phyloP scores from a whole-genome alignment of 2,113 vertebrate species.

The mouse (Mus musculus) region DNA sequence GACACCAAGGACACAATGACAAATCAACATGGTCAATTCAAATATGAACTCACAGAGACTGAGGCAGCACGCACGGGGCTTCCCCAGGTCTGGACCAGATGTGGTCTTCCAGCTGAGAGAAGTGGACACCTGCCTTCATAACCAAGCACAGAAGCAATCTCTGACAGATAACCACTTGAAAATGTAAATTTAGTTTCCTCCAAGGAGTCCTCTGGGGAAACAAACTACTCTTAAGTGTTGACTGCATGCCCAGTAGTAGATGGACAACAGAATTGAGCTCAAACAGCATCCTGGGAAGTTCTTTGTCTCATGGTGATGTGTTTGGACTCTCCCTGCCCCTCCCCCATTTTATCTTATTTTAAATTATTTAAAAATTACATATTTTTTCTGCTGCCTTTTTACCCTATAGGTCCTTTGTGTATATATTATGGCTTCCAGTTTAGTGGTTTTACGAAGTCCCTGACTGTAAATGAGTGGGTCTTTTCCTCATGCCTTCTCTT shows the following conservation, averaged over 20 bases:
- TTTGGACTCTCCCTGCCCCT: rapidly evolving
- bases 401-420: not conserved
- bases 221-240: not conserved
- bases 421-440: not conserved
- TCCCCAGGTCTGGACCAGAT: not conserved
- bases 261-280: not conserved
- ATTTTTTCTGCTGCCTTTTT: not conserved
- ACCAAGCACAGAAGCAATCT: not conserved
- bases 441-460: not conserved
- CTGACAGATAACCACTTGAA: not conserved
- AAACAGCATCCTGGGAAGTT: not conserved
- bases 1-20: not conserved
- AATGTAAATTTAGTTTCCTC: not conserved
- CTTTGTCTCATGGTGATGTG: not conserved
- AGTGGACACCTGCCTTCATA: not conserved
- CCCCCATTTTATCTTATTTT: not conserved
- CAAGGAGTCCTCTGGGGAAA: not conserved
- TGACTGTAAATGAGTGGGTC: not conserved
- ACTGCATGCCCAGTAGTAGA: not conserved
- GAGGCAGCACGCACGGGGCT: not conserved
- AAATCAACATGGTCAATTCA: not conserved
- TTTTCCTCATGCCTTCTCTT: not conserved
- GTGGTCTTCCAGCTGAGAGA: not conserved
- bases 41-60: not conserved
- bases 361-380: not conserved